phyloP scores from a whole-genome alignment of 2,113 vertebrate species.

The Ageneiosus marmoratus region DNA sequence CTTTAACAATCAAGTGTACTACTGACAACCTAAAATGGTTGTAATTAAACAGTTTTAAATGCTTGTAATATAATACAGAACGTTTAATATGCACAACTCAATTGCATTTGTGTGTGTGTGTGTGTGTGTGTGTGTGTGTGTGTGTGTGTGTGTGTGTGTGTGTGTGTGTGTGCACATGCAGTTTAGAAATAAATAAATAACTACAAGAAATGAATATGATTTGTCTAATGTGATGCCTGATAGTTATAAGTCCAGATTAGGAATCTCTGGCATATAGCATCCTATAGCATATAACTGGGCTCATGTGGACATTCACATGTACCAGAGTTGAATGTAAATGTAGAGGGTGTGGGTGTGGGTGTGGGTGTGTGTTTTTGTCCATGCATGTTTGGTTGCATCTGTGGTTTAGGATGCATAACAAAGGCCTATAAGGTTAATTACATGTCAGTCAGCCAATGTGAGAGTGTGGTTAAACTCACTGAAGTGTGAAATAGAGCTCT shows the following conservation, averaged over 20 bases:
- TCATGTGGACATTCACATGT: neutral
- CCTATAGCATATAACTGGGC: neutral
- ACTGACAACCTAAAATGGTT: neutral
- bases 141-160: neutral
- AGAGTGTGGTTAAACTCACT: slow-evolving; percentile 44
- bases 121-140: too few relatives aligned
- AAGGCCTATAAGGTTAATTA: slow-evolving; percentile 65
- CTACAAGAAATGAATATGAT: neutral
- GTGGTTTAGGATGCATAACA: slow-evolving; percentile 41
- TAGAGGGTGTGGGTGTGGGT: neutral
- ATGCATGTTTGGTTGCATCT: slow-evolving; percentile 49
- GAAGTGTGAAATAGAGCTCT: slow-evolving; percentile 58
- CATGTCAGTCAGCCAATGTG: slow-evolving; percentile 48
- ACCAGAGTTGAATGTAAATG: neutral
- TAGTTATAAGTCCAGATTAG: neutral
- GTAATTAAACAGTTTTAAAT: neutral
- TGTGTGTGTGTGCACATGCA: neutral
- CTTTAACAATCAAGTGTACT: neutral
- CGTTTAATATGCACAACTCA: neutral
- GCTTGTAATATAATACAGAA: neutral
- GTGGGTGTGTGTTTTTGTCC: neutral
- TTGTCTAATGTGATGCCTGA: neutral
- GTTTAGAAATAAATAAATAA: neutral
- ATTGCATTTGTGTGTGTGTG: too few relatives aligned
- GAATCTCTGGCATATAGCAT: neutral